Base-by-base conservation (phyloP, 1,140 invertebrate species). In the Araneus ventricosus region DNA sequence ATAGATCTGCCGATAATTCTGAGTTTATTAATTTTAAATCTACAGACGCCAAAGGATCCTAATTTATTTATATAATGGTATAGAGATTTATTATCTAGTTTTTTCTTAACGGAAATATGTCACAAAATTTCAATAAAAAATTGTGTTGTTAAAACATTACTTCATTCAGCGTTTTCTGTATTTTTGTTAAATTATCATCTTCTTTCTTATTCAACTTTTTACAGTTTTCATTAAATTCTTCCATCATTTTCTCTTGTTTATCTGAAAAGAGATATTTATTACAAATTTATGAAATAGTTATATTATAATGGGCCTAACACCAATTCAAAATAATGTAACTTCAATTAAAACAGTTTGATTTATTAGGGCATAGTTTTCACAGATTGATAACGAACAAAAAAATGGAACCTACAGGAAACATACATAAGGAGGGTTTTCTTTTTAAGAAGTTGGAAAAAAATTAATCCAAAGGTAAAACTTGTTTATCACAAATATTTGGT, bases 191-290 rank as follows among this genome's bases (percentile, higher is more conserved):
- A 70, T 4, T 90, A 4, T 59, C n/a, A 22, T 79, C 52, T 52
- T 41, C 63, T 37, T 90, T 59, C 34, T 90, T 67, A 70, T 20
- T 24, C 7, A 34, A 24, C 3, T 37, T 90, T 57, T 59, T 75
- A 8, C 8, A 57, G 8, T 24, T 24, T 20, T 90, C 59, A 4
- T 90, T 41, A 39, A 7, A 34, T 80, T 52, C 88, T 37, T 79
- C 30, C 41, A 57, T 52, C 17, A 34, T n/a, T 59, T 90, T 79
- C 22, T 24, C 45, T 80, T 90, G 67, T 10, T 90, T 52, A 79
- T 8, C 88, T 90, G 30, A 41, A 87, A 61, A 63, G 17, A 59
- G 7, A 30, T 1, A 24, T 24, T 63, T n/a, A 7, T 63, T 63
- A 22, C 22, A 63, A 7, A n/a, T 63, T 2, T 63, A 63, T 63